Evolutionary conservation across 2,888 invertebrate species (phyloP).

Genomic region (Pharmacophagus antenor): DNA sequence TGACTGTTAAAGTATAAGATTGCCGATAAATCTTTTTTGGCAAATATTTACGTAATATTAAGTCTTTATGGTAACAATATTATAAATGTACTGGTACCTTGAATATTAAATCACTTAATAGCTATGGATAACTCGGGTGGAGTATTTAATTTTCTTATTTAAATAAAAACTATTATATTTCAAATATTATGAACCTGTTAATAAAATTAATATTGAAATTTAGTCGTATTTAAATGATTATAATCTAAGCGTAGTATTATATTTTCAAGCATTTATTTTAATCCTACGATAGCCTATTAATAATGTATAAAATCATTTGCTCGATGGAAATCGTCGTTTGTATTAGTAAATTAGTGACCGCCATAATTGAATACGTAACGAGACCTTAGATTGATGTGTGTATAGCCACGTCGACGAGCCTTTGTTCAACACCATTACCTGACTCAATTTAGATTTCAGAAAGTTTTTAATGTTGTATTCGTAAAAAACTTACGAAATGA

Average conservation of each 20-base stretch:
- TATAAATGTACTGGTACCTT: too few species aligned
- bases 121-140: too few species aligned
- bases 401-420: conserved; percentile 4
- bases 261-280: not conserved
- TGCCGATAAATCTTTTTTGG: not conserved
- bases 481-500: not conserved
- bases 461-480: not conserved
- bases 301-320: conserved; percentile 15
- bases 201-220: too few species aligned
- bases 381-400: conserved; percentile 16
- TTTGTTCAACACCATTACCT: not conserved
- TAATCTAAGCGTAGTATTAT: not conserved
- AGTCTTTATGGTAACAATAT: too few species aligned
- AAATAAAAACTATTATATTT: too few species aligned
- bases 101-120: too few species aligned
- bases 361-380: conserved; percentile 17
- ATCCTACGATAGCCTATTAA: conserved; percentile 11
- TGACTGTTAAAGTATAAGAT: not conserved
- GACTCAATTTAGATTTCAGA: not conserved
- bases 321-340: conserved; percentile 16
- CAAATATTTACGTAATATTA: too few species aligned
- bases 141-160: too few species aligned
- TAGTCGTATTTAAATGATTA: not conserved
- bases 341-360: conserved; percentile 15
- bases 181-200: too few species aligned